phyloP scores from a whole-genome alignment of 2,888 invertebrate species.

The Tromatobia lineatoria region DNA sequence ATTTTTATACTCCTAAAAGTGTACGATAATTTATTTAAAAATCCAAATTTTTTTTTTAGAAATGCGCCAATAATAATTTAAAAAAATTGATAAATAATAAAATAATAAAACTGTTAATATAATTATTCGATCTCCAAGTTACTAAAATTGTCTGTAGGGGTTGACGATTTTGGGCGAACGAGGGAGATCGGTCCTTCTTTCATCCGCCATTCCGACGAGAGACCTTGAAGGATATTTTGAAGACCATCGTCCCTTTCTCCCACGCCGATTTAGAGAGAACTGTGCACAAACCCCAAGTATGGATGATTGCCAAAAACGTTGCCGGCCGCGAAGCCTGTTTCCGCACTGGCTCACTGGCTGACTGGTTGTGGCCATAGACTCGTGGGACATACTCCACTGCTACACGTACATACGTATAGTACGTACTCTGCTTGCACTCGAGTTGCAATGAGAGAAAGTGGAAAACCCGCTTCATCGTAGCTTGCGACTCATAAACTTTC shows the following conservation, averaged over 20 bases:
- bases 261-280: neutral
- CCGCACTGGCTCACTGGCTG: constrained; percentile 53
- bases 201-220: constrained; percentile 17
- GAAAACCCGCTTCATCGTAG: constrained; percentile 4
- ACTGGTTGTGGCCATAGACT: constrained; percentile 38
- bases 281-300: constrained; percentile 10
- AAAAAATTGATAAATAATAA: neutral
- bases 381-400: constrained; percentile 40
- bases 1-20: too few species aligned
- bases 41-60: too few species aligned
- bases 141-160: neutral
- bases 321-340: constrained; percentile 50
- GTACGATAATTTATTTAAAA: too few species aligned
- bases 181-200: neutral
- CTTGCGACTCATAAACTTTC: constrained; percentile 15
- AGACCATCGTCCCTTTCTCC: constrained; percentile 58
- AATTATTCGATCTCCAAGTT: neutral
- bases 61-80: too few species aligned
- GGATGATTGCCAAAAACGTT: constrained; percentile 67
- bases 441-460: constrained; percentile 25
- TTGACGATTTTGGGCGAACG: neutral
- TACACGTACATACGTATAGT: neutral
- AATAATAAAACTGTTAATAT: neutral
- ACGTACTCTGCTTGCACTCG: constrained; percentile 17
- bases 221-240: constrained; percentile 63